phyloP scores from a whole-genome alignment of 2,888 invertebrate species.

The Microctonus brassicae region DNA sequence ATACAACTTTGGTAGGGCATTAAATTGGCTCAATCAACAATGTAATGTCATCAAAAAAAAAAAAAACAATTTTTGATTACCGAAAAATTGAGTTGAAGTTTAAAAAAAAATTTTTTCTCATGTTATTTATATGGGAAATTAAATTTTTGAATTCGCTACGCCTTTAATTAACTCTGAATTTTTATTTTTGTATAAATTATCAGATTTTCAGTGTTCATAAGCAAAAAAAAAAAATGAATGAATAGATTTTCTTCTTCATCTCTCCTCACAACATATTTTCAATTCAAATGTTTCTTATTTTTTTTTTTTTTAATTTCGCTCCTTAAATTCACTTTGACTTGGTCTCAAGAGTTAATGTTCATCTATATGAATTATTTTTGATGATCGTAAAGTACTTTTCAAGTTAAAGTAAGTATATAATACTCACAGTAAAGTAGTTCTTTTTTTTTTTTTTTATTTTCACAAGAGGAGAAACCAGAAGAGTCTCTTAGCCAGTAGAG shows the following conservation, averaged over 20 bases:
- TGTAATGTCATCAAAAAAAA: too few species aligned
- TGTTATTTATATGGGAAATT: too few species aligned
- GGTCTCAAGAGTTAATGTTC: neutral
- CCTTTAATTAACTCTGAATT: too few species aligned
- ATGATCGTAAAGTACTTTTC: constrained; percentile 11
- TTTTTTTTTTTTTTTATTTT: neutral
- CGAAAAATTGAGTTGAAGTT: too few species aligned
- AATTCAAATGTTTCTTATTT: neutral
- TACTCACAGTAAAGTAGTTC: constrained; percentile 7
- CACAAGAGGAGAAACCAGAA: neutral
- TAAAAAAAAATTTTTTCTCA: too few species aligned
- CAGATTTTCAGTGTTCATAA: too few species aligned
- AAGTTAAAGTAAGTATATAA: constrained; percentile 5
- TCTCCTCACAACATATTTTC: neutral
- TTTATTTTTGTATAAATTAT: too few species aligned
- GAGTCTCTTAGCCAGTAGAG: neutral
- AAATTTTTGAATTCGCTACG: too few species aligned
- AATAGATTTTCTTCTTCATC: constrained; percentile 13
- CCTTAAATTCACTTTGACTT: neutral
- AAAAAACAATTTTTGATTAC: too few species aligned
- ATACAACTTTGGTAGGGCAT: too few species aligned
- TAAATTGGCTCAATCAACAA: too few species aligned
- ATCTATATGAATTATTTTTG: constrained; percentile 3
- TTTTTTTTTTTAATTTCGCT: neutral
- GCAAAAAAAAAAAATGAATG: too few species aligned